A percentile compares a stretch with the other conserved stretches of the same genome.
Conservation (phyloP, 2,888 invertebrate species). For the Spatulosminthurus flaviceps region DNA sequence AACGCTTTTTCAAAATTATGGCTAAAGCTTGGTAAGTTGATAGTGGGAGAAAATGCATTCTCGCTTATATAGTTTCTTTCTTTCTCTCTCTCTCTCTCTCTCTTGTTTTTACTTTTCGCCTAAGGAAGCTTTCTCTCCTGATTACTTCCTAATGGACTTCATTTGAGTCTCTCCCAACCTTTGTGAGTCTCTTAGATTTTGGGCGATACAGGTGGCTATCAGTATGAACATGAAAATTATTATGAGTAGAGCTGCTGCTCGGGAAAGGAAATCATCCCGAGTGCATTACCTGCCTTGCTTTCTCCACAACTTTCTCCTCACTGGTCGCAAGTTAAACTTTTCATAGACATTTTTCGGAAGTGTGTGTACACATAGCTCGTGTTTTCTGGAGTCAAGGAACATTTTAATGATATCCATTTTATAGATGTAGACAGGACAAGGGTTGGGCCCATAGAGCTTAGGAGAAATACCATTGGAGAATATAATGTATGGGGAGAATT, state of each 20-base stretch:
- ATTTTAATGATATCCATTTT: too few relatives aligned
- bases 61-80: neutral
- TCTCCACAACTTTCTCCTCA: neutral
- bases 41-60: constrained; percentile 22
- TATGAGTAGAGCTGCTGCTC: neutral
- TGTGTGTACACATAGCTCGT: neutral
- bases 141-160: constrained; percentile 37
- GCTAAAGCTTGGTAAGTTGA: neutral
- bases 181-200: neutral
- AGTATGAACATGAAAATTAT: constrained; percentile 1
- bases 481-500: constrained; percentile 13
- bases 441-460: neutral
- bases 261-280: neutral
- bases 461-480: neutral
- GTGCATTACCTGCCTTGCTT: neutral
- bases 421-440: too few relatives aligned
- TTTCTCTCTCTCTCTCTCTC: constrained; percentile 8
- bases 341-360: neutral
- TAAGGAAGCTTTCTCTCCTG: constrained; percentile 18
- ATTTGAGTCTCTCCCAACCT: constrained; percentile 16
- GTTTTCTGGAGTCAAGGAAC: too few relatives aligned
- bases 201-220: constrained; percentile 4
- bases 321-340: neutral
- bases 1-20: constrained; percentile 35
- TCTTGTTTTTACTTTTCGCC: neutral